Conservation (phyloP, 2,797 vertebrate species). For the Sebastiscus tertius region DNA sequence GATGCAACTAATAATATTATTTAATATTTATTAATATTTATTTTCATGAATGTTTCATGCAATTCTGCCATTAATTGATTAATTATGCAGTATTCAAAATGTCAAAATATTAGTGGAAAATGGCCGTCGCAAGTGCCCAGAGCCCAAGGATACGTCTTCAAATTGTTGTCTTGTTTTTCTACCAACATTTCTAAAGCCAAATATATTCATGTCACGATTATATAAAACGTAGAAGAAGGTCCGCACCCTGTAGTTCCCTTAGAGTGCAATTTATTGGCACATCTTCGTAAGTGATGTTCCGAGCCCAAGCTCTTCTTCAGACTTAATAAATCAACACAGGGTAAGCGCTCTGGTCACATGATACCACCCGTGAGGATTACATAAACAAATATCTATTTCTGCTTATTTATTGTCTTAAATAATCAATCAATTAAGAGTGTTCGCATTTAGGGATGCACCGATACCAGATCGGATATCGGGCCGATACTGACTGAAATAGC, state of each 20-base stretch:
- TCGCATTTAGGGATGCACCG: not conserved
- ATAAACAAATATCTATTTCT: not conserved
- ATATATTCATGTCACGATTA: not conserved
- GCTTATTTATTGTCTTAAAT: not conserved
- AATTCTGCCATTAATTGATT: not conserved
- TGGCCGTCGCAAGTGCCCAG: not conserved
- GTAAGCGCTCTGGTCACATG: too few species aligned
- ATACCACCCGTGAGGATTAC: not conserved
- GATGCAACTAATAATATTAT: not conserved
- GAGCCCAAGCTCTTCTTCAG: too few species aligned
- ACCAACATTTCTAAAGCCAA: not conserved
- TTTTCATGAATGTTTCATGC: not conserved
- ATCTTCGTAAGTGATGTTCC: too few species aligned
- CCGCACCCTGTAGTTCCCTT: too few species aligned
- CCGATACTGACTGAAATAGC: too few species aligned
- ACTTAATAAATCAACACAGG: too few species aligned
- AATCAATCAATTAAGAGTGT: not conserved
- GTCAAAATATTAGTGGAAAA: not conserved
- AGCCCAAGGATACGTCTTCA: not conserved
- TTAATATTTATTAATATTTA: not conserved
- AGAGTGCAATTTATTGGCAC: too few species aligned
- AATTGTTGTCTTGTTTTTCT: not conserved
- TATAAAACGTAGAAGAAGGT: too few species aligned
- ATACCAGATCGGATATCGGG: too few species aligned
- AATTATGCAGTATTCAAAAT: not conserved